Base-by-base conservation (phyloP, 2,888 invertebrate genomes). In the Teleiodes luculella region DNA sequence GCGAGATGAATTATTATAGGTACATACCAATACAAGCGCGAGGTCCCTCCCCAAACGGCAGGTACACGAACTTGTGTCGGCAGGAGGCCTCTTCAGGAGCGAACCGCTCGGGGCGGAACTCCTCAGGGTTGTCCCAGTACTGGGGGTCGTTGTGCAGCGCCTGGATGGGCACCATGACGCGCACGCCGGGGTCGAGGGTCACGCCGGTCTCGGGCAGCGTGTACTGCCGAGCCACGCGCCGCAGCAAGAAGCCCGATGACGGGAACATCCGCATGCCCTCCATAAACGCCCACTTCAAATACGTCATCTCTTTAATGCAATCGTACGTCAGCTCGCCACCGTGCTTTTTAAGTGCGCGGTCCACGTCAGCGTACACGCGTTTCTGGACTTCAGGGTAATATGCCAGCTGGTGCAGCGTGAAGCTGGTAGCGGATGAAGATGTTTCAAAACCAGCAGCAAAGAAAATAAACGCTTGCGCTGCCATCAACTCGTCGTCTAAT, bases 21-120 rank as follows among this genome's bases (percentile, higher is more conserved):
- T 14, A 16, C 74, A 70, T 41, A 82, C 80, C 82, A 18, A 79
- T 80, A 54, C 82, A 82, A 46, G 74, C 71, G 0, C 82, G 74
- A 10, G 81, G 80, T 50, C 81, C 81, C 0, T 72, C 72, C 8
- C 80, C 82, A 52, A 82, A 82, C 0, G 82, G 82, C 49, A 81
- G 58, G 54, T 77, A 81, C 0, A 75, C 70, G 31, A 65, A 72
- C 53, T 76, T 77, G 24, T 58, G 56, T 1, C 57, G 46, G 2
- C 52, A 51, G 0, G 28, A 39, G 2, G 46, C 41, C 13, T 59
- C 59, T n/a, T 63, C 62, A 5, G 63, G 56, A 0, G 57, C 49
- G 45, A 67, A 67, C 16, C 69, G 55, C 33, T 69, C 69, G 0
- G 69, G 69, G 7, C 54, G 48, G 35, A 66, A 67, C 36, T 59